A percentile compares a stretch with the other conserved stretches of the same genome.
phyloP scores from a whole-genome alignment of 2,888 invertebrate species.

The Crematogaster levior region DNA sequence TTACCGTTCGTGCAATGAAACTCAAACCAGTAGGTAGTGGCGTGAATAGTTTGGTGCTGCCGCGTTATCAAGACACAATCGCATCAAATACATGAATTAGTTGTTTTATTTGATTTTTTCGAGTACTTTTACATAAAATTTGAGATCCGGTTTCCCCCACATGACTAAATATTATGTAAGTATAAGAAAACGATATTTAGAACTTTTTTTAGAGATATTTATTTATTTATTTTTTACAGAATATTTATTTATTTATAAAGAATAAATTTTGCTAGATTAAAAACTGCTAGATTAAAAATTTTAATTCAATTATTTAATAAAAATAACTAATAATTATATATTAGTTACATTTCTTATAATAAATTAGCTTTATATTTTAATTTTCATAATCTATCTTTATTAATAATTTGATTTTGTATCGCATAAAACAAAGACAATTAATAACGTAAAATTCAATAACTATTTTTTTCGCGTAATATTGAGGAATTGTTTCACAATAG shows the following conservation, averaged over 20 bases:
- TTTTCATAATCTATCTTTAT: neutral
- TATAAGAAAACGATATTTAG: no score
- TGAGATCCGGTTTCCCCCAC: no score
- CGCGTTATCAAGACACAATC: slow-evolving; percentile 12
- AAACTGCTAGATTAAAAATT: no score
- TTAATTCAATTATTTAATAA: neutral
- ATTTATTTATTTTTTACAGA: no score
- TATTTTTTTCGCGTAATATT: neutral
- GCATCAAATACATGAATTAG: neutral
- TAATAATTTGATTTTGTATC: neutral
- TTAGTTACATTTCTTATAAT: neutral
- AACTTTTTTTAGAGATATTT: no score
- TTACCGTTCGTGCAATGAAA: neutral
- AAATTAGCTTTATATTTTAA: neutral
- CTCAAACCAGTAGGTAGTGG: neutral
- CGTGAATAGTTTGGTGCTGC: neutral
- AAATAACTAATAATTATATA: neutral
- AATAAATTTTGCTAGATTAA: no score
- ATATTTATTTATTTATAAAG: no score
- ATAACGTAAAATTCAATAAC: neutral
- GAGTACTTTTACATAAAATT: no score
- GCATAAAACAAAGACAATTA: neutral
- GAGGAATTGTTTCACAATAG: neutral
- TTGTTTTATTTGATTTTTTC: no score
- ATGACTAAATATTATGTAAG: no score